Conservation (phyloP, 2,113 vertebrate species). For the Rhea americana region DNA sequence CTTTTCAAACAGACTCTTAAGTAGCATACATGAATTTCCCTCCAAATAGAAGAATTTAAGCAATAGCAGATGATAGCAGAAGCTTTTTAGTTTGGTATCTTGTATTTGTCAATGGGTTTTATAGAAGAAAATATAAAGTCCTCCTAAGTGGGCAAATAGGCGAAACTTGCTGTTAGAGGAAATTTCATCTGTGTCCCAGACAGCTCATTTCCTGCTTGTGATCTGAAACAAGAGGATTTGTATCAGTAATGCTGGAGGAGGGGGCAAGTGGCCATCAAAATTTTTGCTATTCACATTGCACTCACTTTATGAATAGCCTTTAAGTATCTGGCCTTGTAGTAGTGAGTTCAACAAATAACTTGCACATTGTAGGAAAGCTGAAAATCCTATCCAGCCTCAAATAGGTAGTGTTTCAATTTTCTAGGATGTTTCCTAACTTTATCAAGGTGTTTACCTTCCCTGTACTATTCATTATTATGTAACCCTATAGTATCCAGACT, state of each 20-base stretch:
- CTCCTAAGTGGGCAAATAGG: conserved; percentile 19
- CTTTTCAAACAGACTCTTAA: conserved; percentile 35
- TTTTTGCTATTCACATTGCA: neutral
- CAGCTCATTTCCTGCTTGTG: neutral
- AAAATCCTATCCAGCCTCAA: neutral
- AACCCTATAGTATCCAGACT: neutral
- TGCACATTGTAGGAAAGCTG: neutral
- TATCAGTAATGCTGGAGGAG: neutral
- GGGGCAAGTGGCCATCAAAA: neutral
- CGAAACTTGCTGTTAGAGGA: conserved; percentile 24
- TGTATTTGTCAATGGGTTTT: conserved; percentile 11
- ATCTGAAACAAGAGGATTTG: neutral
- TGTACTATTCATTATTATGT: neutral
- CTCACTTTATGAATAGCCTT: neutral
- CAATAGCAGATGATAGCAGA: conserved; percentile 49
- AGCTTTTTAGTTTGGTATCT: conserved; percentile 11
- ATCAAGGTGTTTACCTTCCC: neutral
- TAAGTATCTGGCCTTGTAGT: neutral
- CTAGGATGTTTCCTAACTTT: neutral
- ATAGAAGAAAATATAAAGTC: conserved; percentile 23
- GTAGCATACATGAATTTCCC: conserved; percentile 57
- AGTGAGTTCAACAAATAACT: neutral
- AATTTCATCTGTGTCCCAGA: neutral
- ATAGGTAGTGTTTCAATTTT: neutral
- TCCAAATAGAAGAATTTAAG: conserved; percentile 18